Evolutionary conservation across 1,140 invertebrate genomes (phyloP), one percentile per base, ranked within the genome.

Genomic region (Zelostemma sp.): DNA sequence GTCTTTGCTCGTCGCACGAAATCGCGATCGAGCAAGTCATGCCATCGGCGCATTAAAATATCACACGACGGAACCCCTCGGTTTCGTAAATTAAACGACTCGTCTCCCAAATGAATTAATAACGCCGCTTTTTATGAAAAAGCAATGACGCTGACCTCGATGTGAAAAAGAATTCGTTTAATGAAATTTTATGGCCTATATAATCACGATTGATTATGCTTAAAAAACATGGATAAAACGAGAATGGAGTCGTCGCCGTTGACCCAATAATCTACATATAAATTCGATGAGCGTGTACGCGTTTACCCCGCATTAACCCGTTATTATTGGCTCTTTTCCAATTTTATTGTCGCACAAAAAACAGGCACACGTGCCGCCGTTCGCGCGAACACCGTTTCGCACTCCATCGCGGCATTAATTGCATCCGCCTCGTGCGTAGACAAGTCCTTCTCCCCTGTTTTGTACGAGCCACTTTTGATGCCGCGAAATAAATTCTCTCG

Each of bases 341-440:
- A 72, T 51, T 67, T 63, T 51, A 64, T 47, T 47, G 64, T 60
- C 56, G 59, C 45, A 59, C 60, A 50, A 55, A 25, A 68, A 63
- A 67, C 56, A 63, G 25, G 57, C 55, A 72, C 60, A 64, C 56
- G 68, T 65, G 57, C 46, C 62, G 54, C 54, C 53, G 48, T 33
- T 49, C 58, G 69, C 21, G 21, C 58, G 56, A 60, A 67, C 69
- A 63, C 40, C 41, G 56, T 56, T 67, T 67, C 59, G 63, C 58
- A 72, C 63, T 72, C 64, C 64, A 67, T 63, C 59, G 50, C 18
- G 43, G 46, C 47, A 60, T 72, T 72, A 72, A 72, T 72, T 72
- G 66, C 58, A 63, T 53, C 41, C 55, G 63, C 33, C 45, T 60
- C 59, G 38, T 60, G 59, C 60, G 53, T 63, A 46, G 65, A 65